Base-by-base conservation (phyloP, 2,888 invertebrate genomes). In the Ophion obscuratus region DNA sequence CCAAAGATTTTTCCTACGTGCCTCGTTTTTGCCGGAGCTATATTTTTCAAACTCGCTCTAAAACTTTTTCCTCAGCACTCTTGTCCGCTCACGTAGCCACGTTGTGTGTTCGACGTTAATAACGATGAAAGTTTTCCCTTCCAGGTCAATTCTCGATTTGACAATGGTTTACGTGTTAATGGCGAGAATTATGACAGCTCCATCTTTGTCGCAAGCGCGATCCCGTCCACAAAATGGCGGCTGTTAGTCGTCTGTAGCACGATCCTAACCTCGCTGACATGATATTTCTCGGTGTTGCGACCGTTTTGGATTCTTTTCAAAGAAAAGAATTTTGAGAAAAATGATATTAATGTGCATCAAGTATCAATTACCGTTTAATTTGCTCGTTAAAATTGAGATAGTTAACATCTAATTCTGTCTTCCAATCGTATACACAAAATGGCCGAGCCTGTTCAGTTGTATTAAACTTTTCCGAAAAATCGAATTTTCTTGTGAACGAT, bases 1-100 rank as follows among this genome's bases (percentile, higher is more conserved):
- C 67, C 31, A 73, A 68, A 68, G 68, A 78, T 78, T 74, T 67
- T 14, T 67, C 83, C n/a, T 71, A 66, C 82, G 61, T 59, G 66
- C 66, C 83, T 62, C 44, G 20, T 77, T 68, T 40, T 27, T 17
- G 17, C 44, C 57, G 20, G 47, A 47, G 70, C 59, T 70, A 70
- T 82, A 61, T 82, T 76, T 76, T 53, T 47, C 75, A 68, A 70
- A 68, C 61, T 66, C 61, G 64, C 68, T 36, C 70, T 11, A n/a
- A 36, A 53, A 62, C 36, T 20, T 82, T 70, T 62, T 36, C 31
- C 53, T 73, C 71, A 59, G 67, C 78, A 68, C 73, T 44, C 67
- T 62, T 27, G 61, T 31, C 67, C 61, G 53, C 66, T 74, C 73
- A 78, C 78, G 83, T 74, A 20, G 36, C 40, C 10, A 64, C 71